Evolutionary conservation across 2,888 invertebrate genomes (phyloP), one percentile per base, ranked within the genome.

Genomic region (Caenorhabditis angaria): DNA sequence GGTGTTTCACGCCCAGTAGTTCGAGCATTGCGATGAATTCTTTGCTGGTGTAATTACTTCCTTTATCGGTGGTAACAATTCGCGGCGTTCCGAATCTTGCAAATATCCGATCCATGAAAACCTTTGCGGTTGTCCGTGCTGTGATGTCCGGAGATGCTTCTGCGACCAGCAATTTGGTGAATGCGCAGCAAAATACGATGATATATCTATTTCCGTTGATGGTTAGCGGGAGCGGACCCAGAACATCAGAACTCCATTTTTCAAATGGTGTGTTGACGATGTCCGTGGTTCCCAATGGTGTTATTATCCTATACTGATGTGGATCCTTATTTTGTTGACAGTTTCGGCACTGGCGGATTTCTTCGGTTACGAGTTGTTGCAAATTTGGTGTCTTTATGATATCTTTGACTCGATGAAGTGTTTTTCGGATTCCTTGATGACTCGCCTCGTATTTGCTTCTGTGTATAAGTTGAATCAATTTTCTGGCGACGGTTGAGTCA

Each of bases 181-280:
- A 67, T 2, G 62, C 48, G 27, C 67, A 66, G 6, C 27, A 24
- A 1, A 51, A 47, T 10, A 61, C 62, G 5, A 74, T 35, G 14
- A 70, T 55, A 27, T 60, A 68, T 29, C 29, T n/a, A 25, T 76
- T 63, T 24, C 66, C 72, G 41, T 51, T 27, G 1, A 48, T 14
- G 0, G 74, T 70, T 14, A 47, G 18, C 12, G 69, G 72, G 0
- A 77, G 47, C 12, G 69, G 69, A 35, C 77, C 77, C 12, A 61
- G 22, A 2, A 69, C 35, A 51, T 77, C 75, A 12, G 64, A 32
- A 12, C 12, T 32, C 32, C 32, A 48, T 32, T 67, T 20, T 27
- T 64, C 51, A 50, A 66, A 74, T 35, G 76, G 76, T 25, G 27
- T 5, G 8, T 2, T 14, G 0, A 60, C 29, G 1, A 24, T 41